These are phyloP conservation scores for Amphilophus citrinellus DNA, from an alignment of 2,113 vertebrate genomes.

Conservation along the genomic window DNA sequence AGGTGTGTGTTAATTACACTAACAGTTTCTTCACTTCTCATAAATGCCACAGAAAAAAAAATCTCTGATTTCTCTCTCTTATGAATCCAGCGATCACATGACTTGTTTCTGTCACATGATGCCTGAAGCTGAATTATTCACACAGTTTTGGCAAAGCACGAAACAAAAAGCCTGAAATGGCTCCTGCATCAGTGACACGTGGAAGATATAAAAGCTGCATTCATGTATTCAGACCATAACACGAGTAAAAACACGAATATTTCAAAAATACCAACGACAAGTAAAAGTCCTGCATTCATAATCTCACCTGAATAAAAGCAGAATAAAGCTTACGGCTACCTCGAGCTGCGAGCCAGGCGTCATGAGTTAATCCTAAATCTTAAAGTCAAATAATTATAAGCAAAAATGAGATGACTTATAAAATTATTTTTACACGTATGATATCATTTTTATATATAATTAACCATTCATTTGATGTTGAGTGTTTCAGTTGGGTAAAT, in stretches of 20 bases:
- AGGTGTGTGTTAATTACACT: neutral
- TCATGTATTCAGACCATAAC: too few species aligned
- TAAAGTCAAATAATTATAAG: neutral
- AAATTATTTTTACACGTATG: neutral
- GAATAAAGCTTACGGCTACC: fast-evolving
- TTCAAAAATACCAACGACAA: too few species aligned
- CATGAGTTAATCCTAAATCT: fast-evolving
- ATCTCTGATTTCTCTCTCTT: fast-evolving
- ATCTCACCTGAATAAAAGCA: neutral
- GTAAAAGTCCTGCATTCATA: neutral
- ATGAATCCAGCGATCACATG: neutral
- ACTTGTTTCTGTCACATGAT: neutral
- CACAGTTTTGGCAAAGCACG: neutral
- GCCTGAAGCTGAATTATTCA: neutral
- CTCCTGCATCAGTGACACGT: neutral
- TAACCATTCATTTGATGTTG: neutral
- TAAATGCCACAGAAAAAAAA: fast-evolving
- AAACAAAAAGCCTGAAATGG: neutral
- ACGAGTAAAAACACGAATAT: too few species aligned
- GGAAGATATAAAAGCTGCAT: neutral
- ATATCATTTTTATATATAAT: neutral
- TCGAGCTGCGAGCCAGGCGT: neutral
- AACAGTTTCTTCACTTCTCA: neutral
- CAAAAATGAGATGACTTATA: neutral
- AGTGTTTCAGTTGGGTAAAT: neutral